Evolutionary conservation across 1,140 invertebrate genomes (phyloP).

Genomic region (Tetranychus urticae): DNA sequence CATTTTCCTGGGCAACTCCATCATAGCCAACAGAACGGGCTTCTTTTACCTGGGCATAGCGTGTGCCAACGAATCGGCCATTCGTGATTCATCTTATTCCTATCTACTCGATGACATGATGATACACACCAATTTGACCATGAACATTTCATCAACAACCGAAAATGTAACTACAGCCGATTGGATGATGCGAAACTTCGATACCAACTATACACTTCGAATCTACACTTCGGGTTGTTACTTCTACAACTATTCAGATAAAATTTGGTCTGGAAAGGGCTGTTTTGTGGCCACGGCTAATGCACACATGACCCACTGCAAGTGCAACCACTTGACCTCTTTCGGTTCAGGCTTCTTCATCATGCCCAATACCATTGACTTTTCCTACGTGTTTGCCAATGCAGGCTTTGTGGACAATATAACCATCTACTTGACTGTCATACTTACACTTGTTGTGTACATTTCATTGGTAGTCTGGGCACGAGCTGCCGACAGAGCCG

Average conservation of each 20-base stretch:
- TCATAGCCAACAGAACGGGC: slow-evolving; percentile 15
- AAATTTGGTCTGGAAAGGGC: slow-evolving; percentile 17
- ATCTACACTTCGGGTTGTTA: slow-evolving; percentile 18
- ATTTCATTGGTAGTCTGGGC: slow-evolving; percentile 25
- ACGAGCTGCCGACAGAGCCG: slow-evolving; percentile 24
- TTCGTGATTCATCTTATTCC: neutral
- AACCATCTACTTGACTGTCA: slow-evolving; percentile 28
- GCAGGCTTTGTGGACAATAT: slow-evolving; percentile 29
- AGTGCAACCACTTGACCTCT: slow-evolving; percentile 28
- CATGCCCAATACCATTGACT: slow-evolving; percentile 30
- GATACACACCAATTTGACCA: slow-evolving; percentile 8
- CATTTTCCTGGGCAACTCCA: slow-evolving; percentile 13
- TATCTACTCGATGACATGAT: slow-evolving; percentile 12
- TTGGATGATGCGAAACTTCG: slow-evolving; percentile 12
- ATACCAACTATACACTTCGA: slow-evolving; percentile 17
- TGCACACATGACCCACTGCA: slow-evolving; percentile 20
- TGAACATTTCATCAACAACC: slow-evolving; percentile 10
- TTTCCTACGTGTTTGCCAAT: slow-evolving; percentile 28
- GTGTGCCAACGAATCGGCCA: slow-evolving; percentile 11
- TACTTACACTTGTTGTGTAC: slow-evolving; percentile 24
- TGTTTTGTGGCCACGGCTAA: slow-evolving; percentile 15
- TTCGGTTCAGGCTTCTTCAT: slow-evolving; percentile 30
- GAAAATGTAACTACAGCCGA: neutral
- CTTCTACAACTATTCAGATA: slow-evolving; percentile 15
- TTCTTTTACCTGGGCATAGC: slow-evolving; percentile 17